Evolutionary conservation across 2,113 vertebrate species (phyloP).

Genomic region (Pampusana beccarii): DNA sequence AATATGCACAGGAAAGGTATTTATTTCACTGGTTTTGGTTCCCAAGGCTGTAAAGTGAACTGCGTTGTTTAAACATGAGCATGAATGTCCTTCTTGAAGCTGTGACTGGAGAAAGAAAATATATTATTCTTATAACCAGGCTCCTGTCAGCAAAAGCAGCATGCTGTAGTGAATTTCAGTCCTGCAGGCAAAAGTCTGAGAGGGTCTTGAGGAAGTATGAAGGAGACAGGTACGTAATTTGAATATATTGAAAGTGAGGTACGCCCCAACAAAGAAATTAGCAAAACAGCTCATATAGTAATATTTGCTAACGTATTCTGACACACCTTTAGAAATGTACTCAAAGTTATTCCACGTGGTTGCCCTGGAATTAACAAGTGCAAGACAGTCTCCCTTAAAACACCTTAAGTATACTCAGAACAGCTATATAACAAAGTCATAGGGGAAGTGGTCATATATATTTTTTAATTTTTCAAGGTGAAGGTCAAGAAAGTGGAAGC

Average conservation of each 20-base stretch:
- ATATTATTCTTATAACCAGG: neutral
- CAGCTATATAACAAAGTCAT: neutral
- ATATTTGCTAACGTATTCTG: neutral
- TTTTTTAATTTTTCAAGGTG: neutral
- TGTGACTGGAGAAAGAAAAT: neutral
- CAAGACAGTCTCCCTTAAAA: neutral
- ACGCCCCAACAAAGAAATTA: neutral
- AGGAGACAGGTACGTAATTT: neutral
- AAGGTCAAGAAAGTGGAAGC: neutral
- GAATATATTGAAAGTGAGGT: neutral
- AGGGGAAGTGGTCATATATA: neutral
- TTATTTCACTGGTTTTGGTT: neutral
- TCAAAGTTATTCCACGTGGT: neutral
- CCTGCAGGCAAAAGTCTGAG: neutral
- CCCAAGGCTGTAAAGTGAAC: neutral
- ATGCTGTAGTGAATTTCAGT: neutral
- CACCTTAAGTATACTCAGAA: neutral
- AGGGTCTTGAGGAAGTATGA: neutral
- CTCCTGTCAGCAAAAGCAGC: neutral
- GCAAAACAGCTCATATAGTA: neutral
- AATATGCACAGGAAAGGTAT: neutral
- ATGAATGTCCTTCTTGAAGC: neutral
- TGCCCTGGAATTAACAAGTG: neutral
- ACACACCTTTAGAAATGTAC: neutral
- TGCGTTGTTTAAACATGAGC: neutral